Percentiles rank a stretch among this genome's conserved stretches.
Conservation (phyloP, 2,888 invertebrate species). For the Tiliacea aurago region DNA sequence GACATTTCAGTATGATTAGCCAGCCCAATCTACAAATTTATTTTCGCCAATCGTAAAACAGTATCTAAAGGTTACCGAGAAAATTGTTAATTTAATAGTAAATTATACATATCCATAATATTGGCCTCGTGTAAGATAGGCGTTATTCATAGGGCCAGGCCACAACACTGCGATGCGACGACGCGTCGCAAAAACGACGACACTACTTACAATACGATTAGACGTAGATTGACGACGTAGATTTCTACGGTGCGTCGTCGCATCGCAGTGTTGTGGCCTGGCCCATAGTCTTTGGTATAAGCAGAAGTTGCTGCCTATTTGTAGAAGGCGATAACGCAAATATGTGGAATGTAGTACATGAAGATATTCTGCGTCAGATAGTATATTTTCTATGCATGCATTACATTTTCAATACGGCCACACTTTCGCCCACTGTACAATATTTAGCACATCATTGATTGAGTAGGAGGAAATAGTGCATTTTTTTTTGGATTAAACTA, state of each 20-base stretch:
- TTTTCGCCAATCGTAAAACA: not conserved
- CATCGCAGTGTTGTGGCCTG: no score
- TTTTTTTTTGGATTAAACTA: not conserved
- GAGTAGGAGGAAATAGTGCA: not conserved
- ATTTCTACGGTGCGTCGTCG: no score
- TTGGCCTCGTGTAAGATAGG: not conserved
- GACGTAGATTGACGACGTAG: no score
- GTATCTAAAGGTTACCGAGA: not conserved
- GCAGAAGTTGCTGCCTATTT: conserved; percentile 9
- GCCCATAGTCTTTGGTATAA: conserved; percentile 10
- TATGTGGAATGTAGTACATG: not conserved
- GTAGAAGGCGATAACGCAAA: not conserved
- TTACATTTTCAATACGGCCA: conserved; percentile 15
- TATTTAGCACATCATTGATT: not conserved
- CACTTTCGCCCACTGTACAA: conserved; percentile 15
- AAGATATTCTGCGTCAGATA: not conserved
- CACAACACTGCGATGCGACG: no score
- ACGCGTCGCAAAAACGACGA: no score
- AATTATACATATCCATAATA: not conserved
- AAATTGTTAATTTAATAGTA: not conserved
- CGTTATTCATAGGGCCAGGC: no score
- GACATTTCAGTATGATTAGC: not conserved
- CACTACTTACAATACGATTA: no score
- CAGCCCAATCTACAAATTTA: not conserved
- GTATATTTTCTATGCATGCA: not conserved